These are phyloP conservation scores for Ethmia dodecea DNA, from an alignment of 2,888 invertebrate genomes.

Conservation along the genomic window DNA sequence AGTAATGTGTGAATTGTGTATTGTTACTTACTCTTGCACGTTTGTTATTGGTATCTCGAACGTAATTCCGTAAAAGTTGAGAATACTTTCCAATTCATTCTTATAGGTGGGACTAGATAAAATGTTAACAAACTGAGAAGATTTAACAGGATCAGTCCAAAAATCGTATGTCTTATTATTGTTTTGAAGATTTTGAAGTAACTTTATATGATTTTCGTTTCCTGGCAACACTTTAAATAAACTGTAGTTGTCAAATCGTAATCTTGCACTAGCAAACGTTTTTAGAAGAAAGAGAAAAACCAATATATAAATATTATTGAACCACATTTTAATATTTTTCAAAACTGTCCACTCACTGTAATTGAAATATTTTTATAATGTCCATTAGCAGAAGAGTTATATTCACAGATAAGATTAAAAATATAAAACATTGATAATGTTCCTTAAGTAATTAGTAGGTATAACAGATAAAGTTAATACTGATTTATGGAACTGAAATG, in stretches of 20 bases:
- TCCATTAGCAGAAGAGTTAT: too few species aligned
- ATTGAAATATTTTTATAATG: too few species aligned
- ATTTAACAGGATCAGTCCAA: constrained; percentile 50
- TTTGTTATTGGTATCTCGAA: constrained; percentile 60
- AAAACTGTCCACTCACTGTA: too few species aligned
- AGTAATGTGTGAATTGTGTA: too few species aligned
- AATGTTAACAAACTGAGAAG: constrained; percentile 48
- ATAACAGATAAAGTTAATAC: too few species aligned
- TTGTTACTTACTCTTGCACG: constrained; percentile 64
- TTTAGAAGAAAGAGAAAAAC: too few species aligned
- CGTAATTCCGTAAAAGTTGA: constrained; percentile 46
- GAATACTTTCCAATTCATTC: constrained; percentile 38
- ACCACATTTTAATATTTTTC: too few species aligned
- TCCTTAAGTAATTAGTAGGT: too few species aligned
- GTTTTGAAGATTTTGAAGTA: constrained; percentile 63
- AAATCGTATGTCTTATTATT: constrained; percentile 57
- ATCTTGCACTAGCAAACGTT: constrained; percentile 30
- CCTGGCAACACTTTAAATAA: constrained; percentile 76
- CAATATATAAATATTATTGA: too few species aligned
- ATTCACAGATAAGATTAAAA: too few species aligned
- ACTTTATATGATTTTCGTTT: constrained; percentile 57
- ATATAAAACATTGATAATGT: too few species aligned
- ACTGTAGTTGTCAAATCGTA: constrained; percentile 52
- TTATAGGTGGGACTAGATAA: constrained; percentile 58
- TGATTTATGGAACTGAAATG: too few species aligned